These are phyloP conservation scores for Sebastes steindachneri DNA, from an alignment of 2,797 vertebrate species.

Conservation along the genomic window DNA sequence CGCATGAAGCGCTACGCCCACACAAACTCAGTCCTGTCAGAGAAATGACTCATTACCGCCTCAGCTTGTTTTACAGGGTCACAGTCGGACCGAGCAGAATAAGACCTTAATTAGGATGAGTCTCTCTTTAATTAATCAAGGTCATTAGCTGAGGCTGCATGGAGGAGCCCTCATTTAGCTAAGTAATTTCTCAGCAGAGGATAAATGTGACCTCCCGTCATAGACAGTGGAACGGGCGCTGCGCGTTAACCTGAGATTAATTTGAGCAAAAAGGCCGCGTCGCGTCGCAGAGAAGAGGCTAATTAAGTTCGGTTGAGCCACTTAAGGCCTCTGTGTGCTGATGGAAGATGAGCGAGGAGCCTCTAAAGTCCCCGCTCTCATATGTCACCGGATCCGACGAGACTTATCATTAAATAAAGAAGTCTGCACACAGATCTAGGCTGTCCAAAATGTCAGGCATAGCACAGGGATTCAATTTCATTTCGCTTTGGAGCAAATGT, in stretches of 20 bases:
- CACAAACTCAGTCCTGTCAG: slow-evolving; percentile 24
- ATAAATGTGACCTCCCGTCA: slow-evolving; percentile 64
- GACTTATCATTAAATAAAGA: slow-evolving; percentile 17
- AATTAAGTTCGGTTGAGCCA: slow-evolving; percentile 68
- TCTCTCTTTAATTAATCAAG: slow-evolving; percentile 78
- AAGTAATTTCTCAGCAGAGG: slow-evolving; percentile 70
- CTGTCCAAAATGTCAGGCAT: background rate
- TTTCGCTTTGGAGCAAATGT: background rate
- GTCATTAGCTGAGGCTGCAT: slow-evolving; percentile 64
- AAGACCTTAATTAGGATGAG: slow-evolving; percentile 75
- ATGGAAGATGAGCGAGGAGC: slow-evolving; percentile 43
- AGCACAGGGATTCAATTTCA: background rate
- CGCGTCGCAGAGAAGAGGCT: slow-evolving; percentile 50
- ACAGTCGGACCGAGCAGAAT: slow-evolving; percentile 56
- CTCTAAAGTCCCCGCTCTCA: background rate
- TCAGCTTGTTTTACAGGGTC: slow-evolving; percentile 68
- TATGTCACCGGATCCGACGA: background rate
- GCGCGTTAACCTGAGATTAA: slow-evolving; percentile 72
- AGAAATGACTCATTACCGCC: slow-evolving; percentile 50
- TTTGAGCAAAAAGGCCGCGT: slow-evolving; percentile 53
- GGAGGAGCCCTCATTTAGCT: slow-evolving; percentile 67
- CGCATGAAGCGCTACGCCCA: slow-evolving; percentile 2
- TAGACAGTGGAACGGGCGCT: slow-evolving; percentile 53
- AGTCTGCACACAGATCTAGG: background rate
- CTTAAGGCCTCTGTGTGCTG: slow-evolving; percentile 31